Evolutionary conservation across 2,797 vertebrate species (phyloP).

Genomic region (Iguana delicatissima): DNA sequence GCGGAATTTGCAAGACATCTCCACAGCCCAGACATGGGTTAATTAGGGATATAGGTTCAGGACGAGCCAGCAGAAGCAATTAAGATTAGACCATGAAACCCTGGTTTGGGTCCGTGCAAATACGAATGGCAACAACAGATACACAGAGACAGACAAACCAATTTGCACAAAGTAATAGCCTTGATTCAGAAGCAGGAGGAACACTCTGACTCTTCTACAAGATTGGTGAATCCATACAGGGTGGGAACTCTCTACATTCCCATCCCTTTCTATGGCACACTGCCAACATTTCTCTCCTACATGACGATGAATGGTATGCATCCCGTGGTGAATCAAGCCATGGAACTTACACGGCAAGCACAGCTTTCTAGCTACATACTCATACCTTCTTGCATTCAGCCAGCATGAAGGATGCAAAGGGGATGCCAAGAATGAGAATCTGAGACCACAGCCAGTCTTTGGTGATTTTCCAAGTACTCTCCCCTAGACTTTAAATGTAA

Average conservation of each 20-base stretch:
- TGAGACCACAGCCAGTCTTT: neutral
- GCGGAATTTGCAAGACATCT: neutral
- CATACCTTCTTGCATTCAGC: neutral
- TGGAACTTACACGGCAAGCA: neutral
- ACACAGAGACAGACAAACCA: neutral
- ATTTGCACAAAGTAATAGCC: neutral
- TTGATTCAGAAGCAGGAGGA: neutral
- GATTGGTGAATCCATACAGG: neutral
- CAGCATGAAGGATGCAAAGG: neutral
- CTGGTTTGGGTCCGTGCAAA: neutral
- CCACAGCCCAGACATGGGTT: conserved; percentile 17
- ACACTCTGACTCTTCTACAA: neutral
- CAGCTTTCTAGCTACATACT: neutral
- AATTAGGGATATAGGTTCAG: conserved; percentile 16
- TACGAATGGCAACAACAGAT: neutral
- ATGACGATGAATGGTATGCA: neutral
- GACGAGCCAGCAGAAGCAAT: conserved; percentile 18
- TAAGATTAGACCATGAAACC: conserved; percentile 11
- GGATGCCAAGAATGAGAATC: neutral
- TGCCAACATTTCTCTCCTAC: neutral
- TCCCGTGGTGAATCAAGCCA: neutral
- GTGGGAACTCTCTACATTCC: neutral
- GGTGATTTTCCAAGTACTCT: neutral
- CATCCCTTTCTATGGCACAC: neutral
- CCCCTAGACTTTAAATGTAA: neutral